A percentile compares a stretch with the other conserved stretches of the same genome.
Conservation (phyloP, 2,113 vertebrate genomes). For the Grammomys dolichurus region DNA sequence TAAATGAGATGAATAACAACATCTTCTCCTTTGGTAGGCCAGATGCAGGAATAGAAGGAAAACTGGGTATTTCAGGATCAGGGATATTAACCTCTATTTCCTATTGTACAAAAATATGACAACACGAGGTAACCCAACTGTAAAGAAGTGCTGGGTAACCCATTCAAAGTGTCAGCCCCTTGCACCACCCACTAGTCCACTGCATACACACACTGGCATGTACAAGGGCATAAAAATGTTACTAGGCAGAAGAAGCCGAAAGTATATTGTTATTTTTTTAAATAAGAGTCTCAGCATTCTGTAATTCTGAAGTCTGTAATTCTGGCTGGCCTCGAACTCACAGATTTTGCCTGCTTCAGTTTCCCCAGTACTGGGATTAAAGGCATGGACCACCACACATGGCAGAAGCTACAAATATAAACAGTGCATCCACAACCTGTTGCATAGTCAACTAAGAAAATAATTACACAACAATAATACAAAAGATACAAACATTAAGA, state of each 20-base stretch:
- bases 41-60: not conserved
- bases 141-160: not conserved
- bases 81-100: slow-evolving; percentile 10
- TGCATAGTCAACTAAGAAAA: slow-evolving; percentile 34
- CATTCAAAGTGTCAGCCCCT: slow-evolving; percentile 31
- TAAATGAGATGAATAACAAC: not conserved
- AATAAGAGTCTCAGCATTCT: not conserved
- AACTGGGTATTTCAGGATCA: not conserved
- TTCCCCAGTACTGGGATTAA: not conserved
- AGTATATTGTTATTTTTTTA: not conserved
- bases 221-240: not conserved
- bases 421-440: not conserved
- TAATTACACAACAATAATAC: not conserved
- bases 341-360: not conserved
- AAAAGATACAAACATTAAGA: not conserved
- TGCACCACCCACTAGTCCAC: slow-evolving; percentile 71
- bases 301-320: not conserved
- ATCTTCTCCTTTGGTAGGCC: not conserved
- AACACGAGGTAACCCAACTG: not conserved
- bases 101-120: not conserved
- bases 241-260: not conserved
- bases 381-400: not conserved
- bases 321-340: not conserved
- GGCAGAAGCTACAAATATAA: slow-evolving; percentile 12
- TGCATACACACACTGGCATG: not conserved